Evolutionary conservation across 2,888 invertebrate species (phyloP), one percentile per base, ranked within the genome.

Genomic region (Euspilapteryx auroguttella): DNA sequence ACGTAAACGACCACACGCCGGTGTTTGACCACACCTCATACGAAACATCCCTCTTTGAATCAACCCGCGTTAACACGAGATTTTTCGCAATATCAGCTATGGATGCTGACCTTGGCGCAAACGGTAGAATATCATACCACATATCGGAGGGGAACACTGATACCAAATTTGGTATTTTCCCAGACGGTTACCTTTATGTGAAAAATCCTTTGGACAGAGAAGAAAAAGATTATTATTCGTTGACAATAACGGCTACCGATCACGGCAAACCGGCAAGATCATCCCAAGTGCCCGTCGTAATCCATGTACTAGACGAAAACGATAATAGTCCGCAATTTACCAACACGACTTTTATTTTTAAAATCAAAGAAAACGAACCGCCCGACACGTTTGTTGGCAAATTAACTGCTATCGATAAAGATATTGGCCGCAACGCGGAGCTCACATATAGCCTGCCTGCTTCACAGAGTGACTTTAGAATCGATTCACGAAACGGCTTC

Each of bases 1-100:
- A 96, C 55, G 92, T 95, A 2, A 97, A 97, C 58, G 94, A 96
- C 62, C 94, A 96, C 50, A 94, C 94, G 1, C 96, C 96, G 7
- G 87, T 92, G 2, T 97, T 97, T 59, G 89, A 91, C 53, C 87
- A 92, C 42, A 88, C 89, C 1, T 90, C 89, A 10, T 96, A 95
- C 58, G 95, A 96, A 73, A 92, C 93, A 2, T 94, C 95, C 1
- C 61, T 97, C 28, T 63, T 87, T 4, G 97, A 97, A 66, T 91
- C 93, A 1, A 92, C 91, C 2, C 82, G 89, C 2, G 93, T 96
- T 0, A 97, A 97, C 56, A 87, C 89, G 27, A 79, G 93, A 40
- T 94, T 93, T 64, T 94, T 94, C 61, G 87, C 93, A 11, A 79
- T 98, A 21, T 84, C 87, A 10, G 97, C 97, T 3, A 86, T 86